Evolutionary conservation across 2,797 vertebrate species (phyloP).

Genomic region (Rhinophrynus dorsalis): DNA sequence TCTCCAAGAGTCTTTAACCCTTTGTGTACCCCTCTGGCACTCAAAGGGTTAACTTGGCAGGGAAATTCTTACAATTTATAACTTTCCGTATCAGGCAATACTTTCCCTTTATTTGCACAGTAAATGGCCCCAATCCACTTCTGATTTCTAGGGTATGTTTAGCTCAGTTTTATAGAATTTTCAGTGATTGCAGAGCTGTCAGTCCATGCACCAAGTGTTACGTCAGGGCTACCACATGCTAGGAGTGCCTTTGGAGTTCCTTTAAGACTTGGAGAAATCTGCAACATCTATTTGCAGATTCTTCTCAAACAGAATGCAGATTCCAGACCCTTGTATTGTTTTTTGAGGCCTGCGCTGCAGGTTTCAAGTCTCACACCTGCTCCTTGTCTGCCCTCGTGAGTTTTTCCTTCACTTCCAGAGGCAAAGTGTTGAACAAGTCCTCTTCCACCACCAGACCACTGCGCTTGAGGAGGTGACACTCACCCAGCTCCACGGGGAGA

Average conservation of each 20-base stretch:
- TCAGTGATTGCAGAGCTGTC: no score
- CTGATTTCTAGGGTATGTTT: no score
- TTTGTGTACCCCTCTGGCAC: no score
- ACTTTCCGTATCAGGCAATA: no score
- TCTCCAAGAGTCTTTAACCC: no score
- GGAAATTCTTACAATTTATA: no score
- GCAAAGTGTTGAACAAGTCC: constrained; percentile 91
- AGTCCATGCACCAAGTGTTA: no score
- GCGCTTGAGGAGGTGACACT: constrained; percentile 89
- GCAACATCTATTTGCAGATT: not conserved
- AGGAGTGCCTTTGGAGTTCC: not conserved
- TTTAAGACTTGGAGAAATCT: not conserved
- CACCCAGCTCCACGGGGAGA: constrained; percentile 94
- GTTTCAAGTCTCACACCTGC: constrained; percentile 71
- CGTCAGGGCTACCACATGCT: not conserved
- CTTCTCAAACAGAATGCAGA: not conserved
- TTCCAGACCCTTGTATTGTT: not conserved
- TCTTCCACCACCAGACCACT: constrained; percentile 92
- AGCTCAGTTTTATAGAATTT: no score
- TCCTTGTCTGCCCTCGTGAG: constrained; percentile 95
- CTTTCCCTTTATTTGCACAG: no score
- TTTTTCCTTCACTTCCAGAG: constrained; percentile 91
- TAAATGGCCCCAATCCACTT: no score
- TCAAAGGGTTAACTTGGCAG: no score
- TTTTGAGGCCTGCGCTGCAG: not conserved